Base-by-base conservation (phyloP, 1,140 invertebrate species). In the Apis laboriosa region DNA sequence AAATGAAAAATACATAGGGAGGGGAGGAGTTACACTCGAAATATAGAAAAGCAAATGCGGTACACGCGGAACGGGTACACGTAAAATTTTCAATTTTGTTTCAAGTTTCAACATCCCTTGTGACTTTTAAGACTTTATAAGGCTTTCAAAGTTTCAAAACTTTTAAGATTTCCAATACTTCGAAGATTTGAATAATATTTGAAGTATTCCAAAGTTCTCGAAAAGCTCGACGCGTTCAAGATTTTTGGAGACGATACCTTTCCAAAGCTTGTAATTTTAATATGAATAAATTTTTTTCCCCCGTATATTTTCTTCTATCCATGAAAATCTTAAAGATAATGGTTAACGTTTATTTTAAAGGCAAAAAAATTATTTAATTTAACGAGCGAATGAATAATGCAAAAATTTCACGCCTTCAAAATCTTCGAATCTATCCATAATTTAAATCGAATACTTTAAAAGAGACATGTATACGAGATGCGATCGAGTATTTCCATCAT, bases 151-250 rank as follows among this genome's bases (percentile, higher is more conserved):
- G 71, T 75, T 66, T 51, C 63, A 17, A 51, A 58, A 75, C 53
- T 75, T 56, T 64, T 58, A 74, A 81, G 53, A 55, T 75, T 74
- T 56, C n/a, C 72, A 74, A 81, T 81, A 81, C 61, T 58, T 76
- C 4, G 61, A 58, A 81, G 72, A 81, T 81, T 81, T 81, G 79
- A 76, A 81, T 75, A 81, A 81, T 76, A 81, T 81, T 81, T 66
- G 53, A 75, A 43, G n/a, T 76, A 58, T 43, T 81, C 43, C 43
- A 51, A 81, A 81, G 61, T 81, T 81, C 24, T 17, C 7, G n/a
- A 67, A 43, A 51, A 76, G 51, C 51, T 55, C 17, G 9, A 28
- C 12, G n/a, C 43, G 55, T 56, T 81, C 24, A 72, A 76, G 55
- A 55, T 28, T 76, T 56, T 76, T 19, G 9, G 34, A 76, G 51